Base-by-base conservation (phyloP, 2,797 vertebrate genomes). In the Paguma larvata region DNA sequence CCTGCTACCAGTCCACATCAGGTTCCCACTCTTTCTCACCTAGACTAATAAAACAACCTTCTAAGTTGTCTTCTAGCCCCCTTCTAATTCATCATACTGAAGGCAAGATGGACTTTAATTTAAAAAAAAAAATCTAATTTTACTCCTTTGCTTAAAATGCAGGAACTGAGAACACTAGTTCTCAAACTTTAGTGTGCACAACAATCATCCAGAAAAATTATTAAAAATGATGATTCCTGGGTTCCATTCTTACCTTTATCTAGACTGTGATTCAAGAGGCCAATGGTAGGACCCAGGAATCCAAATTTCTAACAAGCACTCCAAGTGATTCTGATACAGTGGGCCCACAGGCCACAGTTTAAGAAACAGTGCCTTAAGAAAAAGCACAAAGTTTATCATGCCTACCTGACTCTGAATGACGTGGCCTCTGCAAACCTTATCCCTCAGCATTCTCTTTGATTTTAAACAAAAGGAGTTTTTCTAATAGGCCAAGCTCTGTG, bases 381-480 rank as follows among this genome's bases (percentile, higher is more conserved):
- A 91, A 91, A 73, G 65, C 34, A 91, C 53, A 80, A 95, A 73
- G 32, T 75, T 95, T 75, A 79, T 2, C 46, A 56, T 56, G 30
- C 13, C 67, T 83, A 59, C 13, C 67, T 82, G 46, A 75, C 25
- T 80, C 44, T 91, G 65, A 95, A 92, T 75, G 65, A 82, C 83
- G 46, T 34, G 34, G 16, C 1, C 46, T 48, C 32, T 87, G 32
- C 38, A 70, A 63, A 94, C 48, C 38, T 85, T 85, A 77, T 38
- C 65, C 72, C 53, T 86, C 41, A 46, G 7, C 15, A 77, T 83
- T 77, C 84, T 75, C 46, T 88, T n/a, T 83, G 9, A n/a, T 51
- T 72, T 68, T 75, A 87, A 91, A 82, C 44, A 75, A 84, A 85
- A 87, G 46, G 27, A 82, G 75, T 53, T 48, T 83, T 75, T 83